phyloP scores from a whole-genome alignment of 2,888 invertebrate genomes.

The Notodonta ziczac region DNA sequence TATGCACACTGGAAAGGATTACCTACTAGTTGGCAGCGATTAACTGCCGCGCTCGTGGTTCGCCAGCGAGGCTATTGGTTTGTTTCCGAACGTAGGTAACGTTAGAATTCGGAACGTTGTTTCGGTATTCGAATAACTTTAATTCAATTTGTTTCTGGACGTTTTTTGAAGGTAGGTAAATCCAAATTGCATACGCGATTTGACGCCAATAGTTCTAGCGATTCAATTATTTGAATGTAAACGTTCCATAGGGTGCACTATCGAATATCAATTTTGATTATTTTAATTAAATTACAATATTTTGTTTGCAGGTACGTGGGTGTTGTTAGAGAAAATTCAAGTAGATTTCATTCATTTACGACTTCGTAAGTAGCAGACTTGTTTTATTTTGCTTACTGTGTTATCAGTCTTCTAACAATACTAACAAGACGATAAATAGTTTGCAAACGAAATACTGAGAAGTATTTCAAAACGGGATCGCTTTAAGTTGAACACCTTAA shows the following conservation, averaged over 20 bases:
- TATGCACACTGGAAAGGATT: slow-evolving; percentile 80
- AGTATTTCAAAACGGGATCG: slow-evolving; percentile 18
- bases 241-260: neutral
- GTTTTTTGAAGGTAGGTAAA: slow-evolving; percentile 21
- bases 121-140: slow-evolving; percentile 51
- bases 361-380: slow-evolving; percentile 75
- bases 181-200: neutral
- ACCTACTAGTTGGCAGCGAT: slow-evolving; percentile 77
- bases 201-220: neutral
- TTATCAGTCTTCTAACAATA: slow-evolving; percentile 23
- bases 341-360: slow-evolving; percentile 65
- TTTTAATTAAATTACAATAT: slow-evolving; percentile 30
- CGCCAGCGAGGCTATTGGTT: slow-evolving; percentile 64
- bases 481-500: slow-evolving; percentile 22
- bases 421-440: slow-evolving; percentile 14
- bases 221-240: neutral
- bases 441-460: neutral
- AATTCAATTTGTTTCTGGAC: slow-evolving; percentile 45
- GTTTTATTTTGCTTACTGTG: slow-evolving; percentile 54
- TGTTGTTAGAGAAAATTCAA: slow-evolving; percentile 71
- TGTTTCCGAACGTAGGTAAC: slow-evolving; percentile 62
- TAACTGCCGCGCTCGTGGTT: slow-evolving; percentile 72
- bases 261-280: neutral
- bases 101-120: slow-evolving; percentile 60
- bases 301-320: slow-evolving; percentile 76